phyloP scores from a whole-genome alignment of 2,888 invertebrate species.

The Tetragonula carbonaria region DNA sequence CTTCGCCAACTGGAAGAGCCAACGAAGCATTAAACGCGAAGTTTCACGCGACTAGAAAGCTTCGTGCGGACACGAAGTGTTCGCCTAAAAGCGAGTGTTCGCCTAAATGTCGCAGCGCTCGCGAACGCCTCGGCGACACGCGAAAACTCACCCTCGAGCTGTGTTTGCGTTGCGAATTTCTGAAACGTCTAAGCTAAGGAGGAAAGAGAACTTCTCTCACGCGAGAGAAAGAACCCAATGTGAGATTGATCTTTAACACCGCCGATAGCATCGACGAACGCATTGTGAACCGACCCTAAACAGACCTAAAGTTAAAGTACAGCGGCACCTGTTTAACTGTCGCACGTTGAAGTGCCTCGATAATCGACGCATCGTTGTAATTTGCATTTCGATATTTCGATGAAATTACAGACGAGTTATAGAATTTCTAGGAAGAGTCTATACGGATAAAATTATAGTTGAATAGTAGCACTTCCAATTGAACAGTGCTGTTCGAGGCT shows the following conservation, averaged over 20 bases:
- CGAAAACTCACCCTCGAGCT: neutral
- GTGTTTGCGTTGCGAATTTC: neutral
- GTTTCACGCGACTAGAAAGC: neutral
- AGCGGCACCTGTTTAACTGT: neutral
- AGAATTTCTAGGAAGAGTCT: neutral
- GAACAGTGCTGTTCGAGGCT: neutral
- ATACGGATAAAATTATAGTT: no score
- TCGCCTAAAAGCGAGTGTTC: neutral
- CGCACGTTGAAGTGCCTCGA: neutral
- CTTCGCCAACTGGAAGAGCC: neutral
- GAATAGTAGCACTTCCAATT: neutral
- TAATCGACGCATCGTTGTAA: no score
- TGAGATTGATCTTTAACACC: neutral
- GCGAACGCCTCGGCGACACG: neutral
- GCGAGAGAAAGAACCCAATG: neutral
- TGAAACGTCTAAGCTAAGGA: neutral
- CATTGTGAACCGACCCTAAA: neutral
- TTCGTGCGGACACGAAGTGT: neutral
- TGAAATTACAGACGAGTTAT: neutral
- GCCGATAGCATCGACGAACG: neutral
- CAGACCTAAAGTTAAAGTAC: conserved; percentile 4
- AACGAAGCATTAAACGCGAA: neutral
- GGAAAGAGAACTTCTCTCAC: neutral
- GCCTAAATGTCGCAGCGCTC: neutral
- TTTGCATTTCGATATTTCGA: neutral